A percentile compares a stretch with the other conserved stretches of the same genome.
Evolutionary conservation across 2,888 invertebrate species (phyloP).

Genomic region (Melanophora roralis): DNA sequence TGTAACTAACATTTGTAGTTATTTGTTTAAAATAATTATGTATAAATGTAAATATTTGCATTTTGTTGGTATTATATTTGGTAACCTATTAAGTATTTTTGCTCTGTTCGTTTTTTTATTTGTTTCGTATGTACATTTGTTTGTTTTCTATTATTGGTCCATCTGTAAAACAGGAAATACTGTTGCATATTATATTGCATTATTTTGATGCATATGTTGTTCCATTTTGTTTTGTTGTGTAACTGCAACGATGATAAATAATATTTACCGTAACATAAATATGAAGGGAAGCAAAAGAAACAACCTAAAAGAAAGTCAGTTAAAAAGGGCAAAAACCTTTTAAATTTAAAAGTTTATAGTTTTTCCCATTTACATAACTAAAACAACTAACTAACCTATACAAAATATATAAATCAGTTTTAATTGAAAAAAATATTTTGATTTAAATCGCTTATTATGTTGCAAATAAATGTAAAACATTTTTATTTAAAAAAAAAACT

Average conservation of each 20-base stretch:
- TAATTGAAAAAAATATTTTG: too few species aligned
- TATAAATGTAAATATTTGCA: conserved; percentile 7
- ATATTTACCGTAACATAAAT: conserved; percentile 39
- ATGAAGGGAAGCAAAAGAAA: conserved; percentile 21
- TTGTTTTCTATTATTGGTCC: conserved; percentile 49
- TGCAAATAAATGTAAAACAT: too few species aligned
- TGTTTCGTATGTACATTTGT: conserved; percentile 15
- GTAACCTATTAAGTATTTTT: not conserved
- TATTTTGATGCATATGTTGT: conserved; percentile 20
- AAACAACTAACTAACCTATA: too few species aligned
- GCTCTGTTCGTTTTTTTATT: conserved; percentile 31
- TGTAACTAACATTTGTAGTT: not conserved
- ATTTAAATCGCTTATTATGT: too few species aligned
- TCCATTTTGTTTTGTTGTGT: conserved; percentile 52
- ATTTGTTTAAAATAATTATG: not conserved
- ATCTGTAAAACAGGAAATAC: conserved; percentile 58
- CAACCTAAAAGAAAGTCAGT: too few species aligned
- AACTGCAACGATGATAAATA: conserved; percentile 42
- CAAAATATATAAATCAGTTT: too few species aligned
- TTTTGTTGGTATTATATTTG: conserved; percentile 14
- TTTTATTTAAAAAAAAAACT: too few species aligned
- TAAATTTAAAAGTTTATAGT: too few species aligned
- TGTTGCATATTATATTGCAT: conserved; percentile 51
- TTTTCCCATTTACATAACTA: too few species aligned
- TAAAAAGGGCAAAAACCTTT: too few species aligned